A percentile compares a stretch with the other conserved stretches of the same genome.
These are phyloP conservation scores for Xerus rutilus DNA, from an alignment of 2,797 vertebrate species.

Conservation along the genomic window DNA sequence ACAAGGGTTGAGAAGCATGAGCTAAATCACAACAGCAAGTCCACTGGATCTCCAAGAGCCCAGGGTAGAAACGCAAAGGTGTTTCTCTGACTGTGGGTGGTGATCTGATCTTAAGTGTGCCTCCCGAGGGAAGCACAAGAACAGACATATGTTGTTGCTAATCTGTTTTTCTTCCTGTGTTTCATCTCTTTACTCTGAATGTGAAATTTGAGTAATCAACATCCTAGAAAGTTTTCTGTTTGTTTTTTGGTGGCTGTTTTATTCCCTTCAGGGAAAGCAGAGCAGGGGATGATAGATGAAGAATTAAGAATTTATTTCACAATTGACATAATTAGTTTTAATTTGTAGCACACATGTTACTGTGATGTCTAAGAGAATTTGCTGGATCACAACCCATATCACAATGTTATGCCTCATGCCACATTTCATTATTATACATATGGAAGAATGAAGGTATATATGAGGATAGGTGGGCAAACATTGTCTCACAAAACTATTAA, in stretches of 20 bases:
- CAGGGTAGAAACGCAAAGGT: background rate
- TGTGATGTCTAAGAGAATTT: background rate
- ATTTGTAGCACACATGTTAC: background rate
- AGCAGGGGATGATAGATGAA: background rate
- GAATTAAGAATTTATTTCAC: background rate
- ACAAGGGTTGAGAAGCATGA: background rate
- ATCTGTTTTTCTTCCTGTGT: background rate
- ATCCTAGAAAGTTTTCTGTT: background rate
- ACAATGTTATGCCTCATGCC: background rate
- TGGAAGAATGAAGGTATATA: background rate
- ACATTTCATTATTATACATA: background rate
- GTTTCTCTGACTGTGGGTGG: background rate
- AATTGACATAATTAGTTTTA: background rate
- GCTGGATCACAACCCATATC: background rate
- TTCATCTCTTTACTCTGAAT: constrained; percentile 20
- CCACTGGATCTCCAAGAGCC: background rate
- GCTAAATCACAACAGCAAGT: background rate
- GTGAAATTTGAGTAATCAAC: background rate
- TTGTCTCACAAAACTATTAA: background rate
- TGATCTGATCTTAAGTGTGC: background rate
- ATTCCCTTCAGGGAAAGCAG: background rate
- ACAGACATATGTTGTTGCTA: background rate
- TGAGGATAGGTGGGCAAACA: background rate
- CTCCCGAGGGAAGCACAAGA: background rate
- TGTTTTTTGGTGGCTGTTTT: background rate